Base-by-base conservation (phyloP, 2,797 vertebrate genomes). In the Podarcis lilfordi region DNA sequence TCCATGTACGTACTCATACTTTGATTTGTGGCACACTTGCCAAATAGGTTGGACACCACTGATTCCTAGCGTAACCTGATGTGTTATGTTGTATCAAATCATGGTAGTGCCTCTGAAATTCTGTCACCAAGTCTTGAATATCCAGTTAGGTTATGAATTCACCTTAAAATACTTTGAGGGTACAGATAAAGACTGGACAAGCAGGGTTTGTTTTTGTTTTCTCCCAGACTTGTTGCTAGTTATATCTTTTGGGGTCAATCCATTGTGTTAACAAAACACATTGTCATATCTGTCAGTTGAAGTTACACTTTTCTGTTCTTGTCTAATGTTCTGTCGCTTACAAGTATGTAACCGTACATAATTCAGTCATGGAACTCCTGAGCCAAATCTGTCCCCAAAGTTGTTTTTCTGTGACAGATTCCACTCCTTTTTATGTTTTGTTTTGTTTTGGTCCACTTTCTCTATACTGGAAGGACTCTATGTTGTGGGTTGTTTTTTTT, bases 401-500 rank as follows among this genome's bases (percentile, higher is more conserved):
- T 93, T 93, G 82, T 87, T 93, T 92, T 85, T 87, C 91, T 84
- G 85, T 92, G 92, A 94, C 93, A 88, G 92, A 87, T 72, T 74
- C 80, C 88, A 88, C 90, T 89, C 80, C 92, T 92, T 89, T 86
- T 89, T 87, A 90, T 96, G 95, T 95, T 76, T 55, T 45, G 13
- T 43, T 43, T 45, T 59, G 27, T 9, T 55, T 91, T 89, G 88
- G 45, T 66, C 89, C 94, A 89, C 95, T 87, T 86, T 96, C 94
- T 96, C 87, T 95, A 88, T 95, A 96, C 96, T 95, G 95, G 96
- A 97, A 97, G 95, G 92, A 92, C 92, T 95, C 97, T 97, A 90
- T 98, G 95, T 97, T 97, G 95, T 97, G 96, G 95, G 96, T 95
- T 95, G 97, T 93, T 94, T 97, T 97, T 97, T 96, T 94, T 97